Percentiles rank a stretch among this genome's conserved stretches.
Conservation (phyloP, 2,113 vertebrate genomes). For the Hoplias malabaricus region DNA sequence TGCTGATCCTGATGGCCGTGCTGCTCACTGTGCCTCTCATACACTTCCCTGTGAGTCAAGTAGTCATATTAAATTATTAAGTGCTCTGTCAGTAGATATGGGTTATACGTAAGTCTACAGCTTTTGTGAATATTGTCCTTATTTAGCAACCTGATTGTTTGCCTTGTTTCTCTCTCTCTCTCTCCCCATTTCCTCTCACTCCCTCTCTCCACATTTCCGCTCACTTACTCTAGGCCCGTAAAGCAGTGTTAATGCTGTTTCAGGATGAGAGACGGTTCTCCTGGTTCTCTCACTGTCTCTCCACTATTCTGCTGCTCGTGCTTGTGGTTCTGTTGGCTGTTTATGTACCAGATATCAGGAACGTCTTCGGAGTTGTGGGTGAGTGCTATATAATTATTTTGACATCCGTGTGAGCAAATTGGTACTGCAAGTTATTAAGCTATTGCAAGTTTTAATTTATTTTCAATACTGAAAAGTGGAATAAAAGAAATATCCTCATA, state of each 20-base stretch:
- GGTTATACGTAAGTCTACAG: too few species aligned
- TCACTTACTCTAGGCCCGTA: constrained; percentile 81
- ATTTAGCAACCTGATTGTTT: neutral
- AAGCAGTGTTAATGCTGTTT: constrained; percentile 80
- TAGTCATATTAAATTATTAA: neutral
- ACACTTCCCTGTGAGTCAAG: constrained; percentile 90
- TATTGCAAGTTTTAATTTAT: too few species aligned
- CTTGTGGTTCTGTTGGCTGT: constrained; percentile 84
- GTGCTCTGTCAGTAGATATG: too few species aligned
- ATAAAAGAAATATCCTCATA: too few species aligned
- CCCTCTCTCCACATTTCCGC: neutral
- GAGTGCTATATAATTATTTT: too few species aligned
- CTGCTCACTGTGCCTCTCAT: constrained; percentile 91
- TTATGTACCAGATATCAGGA: constrained; percentile 89
- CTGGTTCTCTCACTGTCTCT: constrained; percentile 77
- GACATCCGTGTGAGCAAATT: too few species aligned
- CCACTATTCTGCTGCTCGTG: constrained; percentile 79
- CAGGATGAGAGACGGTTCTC: constrained; percentile 77
- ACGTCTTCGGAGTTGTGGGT: constrained; percentile 92
- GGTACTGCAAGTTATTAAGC: too few species aligned
- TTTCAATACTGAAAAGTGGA: too few species aligned
- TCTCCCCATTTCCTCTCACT: neutral
- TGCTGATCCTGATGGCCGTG: constrained; percentile 86
- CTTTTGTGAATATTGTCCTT: too few species aligned
- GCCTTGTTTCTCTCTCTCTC: neutral